These are phyloP conservation scores for Ranitomeya variabilis DNA, from an alignment of 2,113 vertebrate genomes.

Conservation along the genomic window DNA sequence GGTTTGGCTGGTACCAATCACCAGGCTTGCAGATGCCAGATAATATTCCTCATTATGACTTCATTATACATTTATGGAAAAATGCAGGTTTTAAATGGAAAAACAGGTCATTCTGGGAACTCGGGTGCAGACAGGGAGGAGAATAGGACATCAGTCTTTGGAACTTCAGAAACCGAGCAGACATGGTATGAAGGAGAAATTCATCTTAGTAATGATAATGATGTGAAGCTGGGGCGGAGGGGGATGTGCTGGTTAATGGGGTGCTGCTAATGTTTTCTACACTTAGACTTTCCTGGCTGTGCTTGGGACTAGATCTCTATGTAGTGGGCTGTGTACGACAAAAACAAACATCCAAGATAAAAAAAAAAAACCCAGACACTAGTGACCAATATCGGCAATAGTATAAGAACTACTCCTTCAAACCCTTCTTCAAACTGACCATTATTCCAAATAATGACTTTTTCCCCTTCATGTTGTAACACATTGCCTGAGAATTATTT, in stretches of 20 bases:
- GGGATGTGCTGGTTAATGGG: neutral
- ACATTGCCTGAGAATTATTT: too few species aligned
- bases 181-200: neutral
- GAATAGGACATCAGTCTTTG: neutral
- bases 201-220: conserved; percentile 3
- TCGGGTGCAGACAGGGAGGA: too few species aligned
- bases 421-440: too few species aligned
- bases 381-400: neutral
- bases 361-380: neutral
- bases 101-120: neutral
- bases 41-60: too few species aligned
- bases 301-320: neutral
- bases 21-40: too few species aligned
- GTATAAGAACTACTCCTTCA: too few species aligned
- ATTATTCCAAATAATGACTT: too few species aligned
- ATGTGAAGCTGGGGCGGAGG: neutral
- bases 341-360: neutral
- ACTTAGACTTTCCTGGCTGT: neutral
- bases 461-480: too few species aligned
- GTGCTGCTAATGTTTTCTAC: neutral
- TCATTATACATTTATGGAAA: too few species aligned
- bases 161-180: neutral
- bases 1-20: too few species aligned
- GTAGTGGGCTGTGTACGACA: neutral
- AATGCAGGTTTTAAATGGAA: neutral